A percentile compares a stretch with the other conserved stretches of the same genome.
Evolutionary conservation across 2,797 vertebrate genomes (phyloP).

Genomic region (Syngnathus rostellatus): DNA sequence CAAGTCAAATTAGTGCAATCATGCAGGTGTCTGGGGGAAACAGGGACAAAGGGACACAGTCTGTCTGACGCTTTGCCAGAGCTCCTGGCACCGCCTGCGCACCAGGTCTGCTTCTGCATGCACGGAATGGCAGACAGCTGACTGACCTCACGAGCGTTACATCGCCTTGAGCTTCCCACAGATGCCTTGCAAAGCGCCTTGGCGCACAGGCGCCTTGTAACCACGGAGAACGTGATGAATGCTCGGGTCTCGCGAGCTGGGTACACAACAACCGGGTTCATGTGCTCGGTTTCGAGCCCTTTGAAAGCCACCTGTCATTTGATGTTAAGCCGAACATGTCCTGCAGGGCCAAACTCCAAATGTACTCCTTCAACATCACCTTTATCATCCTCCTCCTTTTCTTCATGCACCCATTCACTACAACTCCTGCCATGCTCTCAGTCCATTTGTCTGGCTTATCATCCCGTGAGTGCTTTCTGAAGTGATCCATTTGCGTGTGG

Average conservation of each 20-base stretch:
- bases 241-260: constrained; percentile 35
- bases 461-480: constrained; percentile 54
- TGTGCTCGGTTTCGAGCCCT: constrained; percentile 57
- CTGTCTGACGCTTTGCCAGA: constrained; percentile 29
- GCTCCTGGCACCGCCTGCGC: constrained; percentile 49
- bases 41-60: constrained; percentile 58
- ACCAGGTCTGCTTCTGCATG: constrained; percentile 49
- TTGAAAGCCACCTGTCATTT: constrained; percentile 65
- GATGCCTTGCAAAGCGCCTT: constrained; percentile 51
- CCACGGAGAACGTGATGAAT: constrained; percentile 58
- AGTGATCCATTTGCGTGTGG: constrained; percentile 67
- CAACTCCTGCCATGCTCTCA: constrained; percentile 31
- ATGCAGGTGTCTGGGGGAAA: constrained; percentile 62
- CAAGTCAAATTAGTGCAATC: constrained; percentile 68
- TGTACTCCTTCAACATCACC: constrained; percentile 43
- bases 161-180: constrained; percentile 64
- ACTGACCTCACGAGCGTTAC: constrained; percentile 56
- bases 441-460: constrained; percentile 67
- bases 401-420: constrained; percentile 30
- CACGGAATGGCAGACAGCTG: constrained; percentile 58
- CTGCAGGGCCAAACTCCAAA: constrained; percentile 51
- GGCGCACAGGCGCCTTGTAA: constrained; percentile 39
- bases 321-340: constrained; percentile 63
- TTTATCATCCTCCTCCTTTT: constrained; percentile 15
- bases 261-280: constrained; percentile 45